Evolutionary conservation across 2,113 vertebrate species (phyloP).

Genomic region (Epinephelus moara): DNA sequence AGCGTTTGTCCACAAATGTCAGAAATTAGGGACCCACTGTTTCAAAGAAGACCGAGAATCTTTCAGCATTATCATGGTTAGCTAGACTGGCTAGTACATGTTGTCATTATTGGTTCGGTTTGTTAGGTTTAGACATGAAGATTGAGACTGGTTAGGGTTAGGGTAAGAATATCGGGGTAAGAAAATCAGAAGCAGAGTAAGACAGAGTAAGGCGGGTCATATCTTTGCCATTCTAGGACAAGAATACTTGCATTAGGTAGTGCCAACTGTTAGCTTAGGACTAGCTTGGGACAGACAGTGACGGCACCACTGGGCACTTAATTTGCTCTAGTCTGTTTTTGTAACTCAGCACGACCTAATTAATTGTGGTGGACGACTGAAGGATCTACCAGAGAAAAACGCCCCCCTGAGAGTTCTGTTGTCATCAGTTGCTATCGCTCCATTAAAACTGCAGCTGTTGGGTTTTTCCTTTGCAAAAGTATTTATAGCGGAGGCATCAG

Average conservation of each 20-base stretch:
- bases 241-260: not conserved
- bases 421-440: not conserved
- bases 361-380: not conserved
- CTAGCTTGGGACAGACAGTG: not conserved
- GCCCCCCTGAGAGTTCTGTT: not conserved
- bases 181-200: too few species aligned
- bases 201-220: too few species aligned
- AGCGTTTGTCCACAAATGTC: not conserved
- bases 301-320: not conserved
- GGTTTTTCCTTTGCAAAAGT: slow-evolving; percentile 20
- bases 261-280: too few species aligned
- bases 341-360: not conserved
- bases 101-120: too few species aligned
- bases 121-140: too few species aligned
- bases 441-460: not conserved
- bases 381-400: not conserved
- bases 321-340: not conserved
- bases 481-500: slow-evolving; percentile 32
- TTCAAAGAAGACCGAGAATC: not conserved
- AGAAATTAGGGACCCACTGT: not conserved
- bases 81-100: too few species aligned
- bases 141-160: too few species aligned
- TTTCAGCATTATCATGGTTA: too few species aligned
- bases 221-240: not conserved
- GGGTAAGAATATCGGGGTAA: too few species aligned